Evolutionary conservation across 2,113 vertebrate genomes (phyloP), one percentile per base, ranked within the genome.

Genomic region (Lethenteron camtschaticum): DNA sequence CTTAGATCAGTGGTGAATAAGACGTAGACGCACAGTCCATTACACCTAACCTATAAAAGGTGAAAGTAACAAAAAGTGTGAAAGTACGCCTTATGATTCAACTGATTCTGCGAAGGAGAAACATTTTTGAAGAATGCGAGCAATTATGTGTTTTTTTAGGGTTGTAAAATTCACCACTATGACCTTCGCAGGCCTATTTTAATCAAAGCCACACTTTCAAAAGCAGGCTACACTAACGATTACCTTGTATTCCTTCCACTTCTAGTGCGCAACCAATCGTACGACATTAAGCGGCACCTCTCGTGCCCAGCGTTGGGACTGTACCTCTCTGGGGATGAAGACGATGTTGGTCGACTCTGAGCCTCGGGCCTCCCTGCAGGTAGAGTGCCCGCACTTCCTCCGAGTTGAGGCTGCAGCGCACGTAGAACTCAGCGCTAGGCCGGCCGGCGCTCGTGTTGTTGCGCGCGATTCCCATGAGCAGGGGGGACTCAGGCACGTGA

Each of bases 361-460:
- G 88, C 89, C 73, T 92, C 89, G 0, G 81, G 80, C 89, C 88
- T 56, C 88, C 89, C 57, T 78, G 74, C 78, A 78, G 76, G 70
- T 92, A 92, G 69, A 77, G 71, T 55, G 76, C 74, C 77, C 75
- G 82, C 70, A 91, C 84, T 72, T 87, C 81, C 73, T 84, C 80
- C 55, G 81, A 83, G 1, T 76, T 83, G 75, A 90, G 74, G 16
- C 79, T 82, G 76, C 87, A 92, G 88, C 83, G 83, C 75, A 89
- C 77, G 2, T 80, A 86, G 77, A 91, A 91, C 76, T 89, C 88
- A 0, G 85, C 86, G 55, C 88, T 90, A 7, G 87, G 84, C 6
- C 88, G 75, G 68, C 87, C 86, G 0, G 86, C 85, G 1, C 86
- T 90, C 73, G 83, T 87, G 80, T 89, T 81, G 57, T 94, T 94